A percentile compares a stretch with the other conserved stretches of the same genome.
Evolutionary conservation across 37 sponge, comb jelly and placozoan genomes (phyloP).

Genomic region (Theonella swinhoei): DNA sequence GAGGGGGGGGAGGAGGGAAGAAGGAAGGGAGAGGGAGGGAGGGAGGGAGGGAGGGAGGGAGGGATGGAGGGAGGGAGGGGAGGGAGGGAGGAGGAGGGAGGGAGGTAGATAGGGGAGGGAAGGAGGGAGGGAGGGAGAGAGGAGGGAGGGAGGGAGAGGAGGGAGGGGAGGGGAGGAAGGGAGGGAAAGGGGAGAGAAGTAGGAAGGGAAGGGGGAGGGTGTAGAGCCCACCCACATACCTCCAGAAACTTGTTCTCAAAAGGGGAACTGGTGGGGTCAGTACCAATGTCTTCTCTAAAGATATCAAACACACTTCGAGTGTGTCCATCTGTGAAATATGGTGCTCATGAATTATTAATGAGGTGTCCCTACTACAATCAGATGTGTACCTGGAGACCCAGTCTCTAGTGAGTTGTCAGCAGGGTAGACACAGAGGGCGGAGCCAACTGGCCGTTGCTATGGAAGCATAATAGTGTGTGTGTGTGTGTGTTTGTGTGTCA

Average conservation of each 20-base stretch:
- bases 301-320: conserved; percentile 1
- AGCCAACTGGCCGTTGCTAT: conserved; percentile 20
- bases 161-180: no score
- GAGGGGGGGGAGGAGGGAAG: background rate
- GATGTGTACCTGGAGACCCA: background rate
- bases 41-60: conserved; percentile 4
- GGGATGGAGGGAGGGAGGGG: no score
- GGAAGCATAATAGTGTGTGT: no score
- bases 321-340: background rate
- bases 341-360: background rate
- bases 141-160: no score
- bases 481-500: no score
- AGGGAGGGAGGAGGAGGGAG: no score
- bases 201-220: no score
- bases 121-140: no score
- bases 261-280: background rate
- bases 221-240: no score
- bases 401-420: conserved; percentile 1
- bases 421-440: conserved; percentile 18
- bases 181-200: no score
- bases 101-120: background rate
- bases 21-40: background rate
- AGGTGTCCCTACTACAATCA: no score
- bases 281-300: background rate
- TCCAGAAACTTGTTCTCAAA: conserved; percentile 15